Evolutionary conservation across 2,888 invertebrate genomes (phyloP).

Genomic region (Mongoloraphidia duomilia): DNA sequence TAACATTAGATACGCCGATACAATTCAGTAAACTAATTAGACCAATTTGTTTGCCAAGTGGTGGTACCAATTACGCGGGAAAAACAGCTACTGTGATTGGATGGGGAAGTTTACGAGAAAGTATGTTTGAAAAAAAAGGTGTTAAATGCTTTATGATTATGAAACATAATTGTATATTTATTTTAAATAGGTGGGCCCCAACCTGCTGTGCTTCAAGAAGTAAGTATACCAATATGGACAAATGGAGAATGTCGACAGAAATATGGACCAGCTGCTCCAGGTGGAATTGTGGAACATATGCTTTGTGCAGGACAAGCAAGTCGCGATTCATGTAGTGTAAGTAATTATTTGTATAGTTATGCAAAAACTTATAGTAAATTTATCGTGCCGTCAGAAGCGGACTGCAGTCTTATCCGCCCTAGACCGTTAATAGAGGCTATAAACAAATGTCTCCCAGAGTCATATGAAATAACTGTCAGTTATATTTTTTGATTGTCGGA

Average conservation of each 20-base stretch:
- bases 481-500: too few relatives aligned
- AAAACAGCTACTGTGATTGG: slow-evolving; percentile 69
- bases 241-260: slow-evolving; percentile 63
- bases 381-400: too few relatives aligned
- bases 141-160: not conserved
- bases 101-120: slow-evolving; percentile 74
- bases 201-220: slow-evolving; percentile 67
- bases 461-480: too few relatives aligned
- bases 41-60: slow-evolving; percentile 52
- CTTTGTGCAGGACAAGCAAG: slow-evolving; percentile 73
- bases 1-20: slow-evolving; percentile 66
- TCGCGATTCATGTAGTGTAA: slow-evolving; percentile 81
- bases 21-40: slow-evolving; percentile 54
- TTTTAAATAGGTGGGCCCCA: slow-evolving; percentile 55
- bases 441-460: too few relatives aligned
- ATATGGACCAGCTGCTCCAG: slow-evolving; percentile 76
- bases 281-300: slow-evolving; percentile 78
- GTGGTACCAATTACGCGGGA: slow-evolving; percentile 46
- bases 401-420: too few relatives aligned
- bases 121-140: slow-evolving; percentile 31
- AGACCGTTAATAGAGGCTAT: too few relatives aligned
- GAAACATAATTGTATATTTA: not conserved
- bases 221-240: slow-evolving; percentile 70
- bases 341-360: slow-evolving; percentile 22
- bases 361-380: not conserved